A percentile compares a stretch with the other conserved stretches of the same genome.
phyloP scores from a whole-genome alignment of 2,888 invertebrate species.

The Neelides folsomi region DNA sequence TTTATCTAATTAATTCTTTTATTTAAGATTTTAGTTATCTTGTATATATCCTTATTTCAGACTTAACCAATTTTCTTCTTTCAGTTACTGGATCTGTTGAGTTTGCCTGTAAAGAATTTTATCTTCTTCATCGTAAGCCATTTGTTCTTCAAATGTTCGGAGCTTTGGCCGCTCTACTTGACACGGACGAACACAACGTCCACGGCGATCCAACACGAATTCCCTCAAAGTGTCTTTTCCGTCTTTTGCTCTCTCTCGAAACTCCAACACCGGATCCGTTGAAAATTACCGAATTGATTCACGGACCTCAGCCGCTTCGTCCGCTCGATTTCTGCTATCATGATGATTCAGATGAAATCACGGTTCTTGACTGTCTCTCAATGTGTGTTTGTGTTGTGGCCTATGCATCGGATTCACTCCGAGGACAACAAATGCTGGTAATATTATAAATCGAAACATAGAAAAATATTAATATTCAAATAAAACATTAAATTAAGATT shows the following conservation, averaged over 20 bases:
- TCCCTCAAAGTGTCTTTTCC: slow-evolving; percentile 81
- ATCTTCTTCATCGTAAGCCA: slow-evolving; percentile 91
- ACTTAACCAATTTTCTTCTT: background rate
- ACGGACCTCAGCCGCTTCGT: slow-evolving; percentile 78
- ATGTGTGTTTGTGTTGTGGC: slow-evolving; percentile 98
- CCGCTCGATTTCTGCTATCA: slow-evolving; percentile 98
- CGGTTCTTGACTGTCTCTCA: slow-evolving; percentile 92
- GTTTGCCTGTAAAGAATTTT: slow-evolving; percentile 97
- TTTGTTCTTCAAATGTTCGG: slow-evolving; percentile 99
- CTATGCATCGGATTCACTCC: slow-evolving; percentile 87
- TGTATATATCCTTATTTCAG: slow-evolving; percentile 3
- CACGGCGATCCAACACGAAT: slow-evolving; percentile 56
- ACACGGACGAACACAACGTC: slow-evolving; percentile 72
- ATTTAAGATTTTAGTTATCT: background rate
- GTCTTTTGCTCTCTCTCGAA: slow-evolving; percentile 77
- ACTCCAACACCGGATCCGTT: slow-evolving; percentile 87
- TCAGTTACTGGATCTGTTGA: slow-evolving; percentile 89
- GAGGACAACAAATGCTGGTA: slow-evolving; percentile 83
- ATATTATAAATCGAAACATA: background rate
- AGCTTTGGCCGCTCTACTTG: slow-evolving; percentile 87
- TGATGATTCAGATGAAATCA: slow-evolving; percentile 94
- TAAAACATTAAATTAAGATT: background rate
- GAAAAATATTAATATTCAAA: background rate
- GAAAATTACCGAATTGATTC: slow-evolving; percentile 80
- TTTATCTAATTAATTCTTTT: background rate